These are phyloP conservation scores for Procavia capensis DNA, from an alignment of 2,113 vertebrate genomes.

Conservation along the genomic window DNA sequence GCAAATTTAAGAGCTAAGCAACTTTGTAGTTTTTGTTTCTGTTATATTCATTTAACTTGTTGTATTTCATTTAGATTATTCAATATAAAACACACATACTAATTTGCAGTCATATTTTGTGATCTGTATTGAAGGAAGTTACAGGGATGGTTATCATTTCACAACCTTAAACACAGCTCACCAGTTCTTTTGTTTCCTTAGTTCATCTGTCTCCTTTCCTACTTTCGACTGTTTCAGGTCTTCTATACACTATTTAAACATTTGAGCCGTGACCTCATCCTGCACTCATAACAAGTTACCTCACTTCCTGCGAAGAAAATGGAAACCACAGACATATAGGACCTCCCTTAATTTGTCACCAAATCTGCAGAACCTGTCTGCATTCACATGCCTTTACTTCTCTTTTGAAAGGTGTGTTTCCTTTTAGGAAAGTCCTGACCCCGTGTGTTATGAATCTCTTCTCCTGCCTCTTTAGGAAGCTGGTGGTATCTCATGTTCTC, in stretches of 20 bases:
- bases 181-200: background rate
- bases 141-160: background rate
- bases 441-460: background rate
- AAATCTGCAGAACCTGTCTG: background rate
- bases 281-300: background rate
- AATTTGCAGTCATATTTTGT: background rate
- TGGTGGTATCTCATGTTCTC: background rate
- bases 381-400: background rate
- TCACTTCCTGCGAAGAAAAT: background rate
- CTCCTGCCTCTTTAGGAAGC: background rate
- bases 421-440: background rate
- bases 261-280: background rate
- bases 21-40: constrained; percentile 26
- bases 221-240: background rate
- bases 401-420: background rate
- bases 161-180: background rate
- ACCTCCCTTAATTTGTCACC: background rate
- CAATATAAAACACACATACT: background rate
- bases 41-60: constrained; percentile 31
- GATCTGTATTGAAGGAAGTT: background rate
- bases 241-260: background rate
- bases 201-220: background rate
- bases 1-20: constrained; percentile 17
- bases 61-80: constrained; percentile 49
- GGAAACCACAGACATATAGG: background rate